Base-by-base conservation (phyloP, 1,140 invertebrate genomes). In the Drosophila tsacasi region DNA sequence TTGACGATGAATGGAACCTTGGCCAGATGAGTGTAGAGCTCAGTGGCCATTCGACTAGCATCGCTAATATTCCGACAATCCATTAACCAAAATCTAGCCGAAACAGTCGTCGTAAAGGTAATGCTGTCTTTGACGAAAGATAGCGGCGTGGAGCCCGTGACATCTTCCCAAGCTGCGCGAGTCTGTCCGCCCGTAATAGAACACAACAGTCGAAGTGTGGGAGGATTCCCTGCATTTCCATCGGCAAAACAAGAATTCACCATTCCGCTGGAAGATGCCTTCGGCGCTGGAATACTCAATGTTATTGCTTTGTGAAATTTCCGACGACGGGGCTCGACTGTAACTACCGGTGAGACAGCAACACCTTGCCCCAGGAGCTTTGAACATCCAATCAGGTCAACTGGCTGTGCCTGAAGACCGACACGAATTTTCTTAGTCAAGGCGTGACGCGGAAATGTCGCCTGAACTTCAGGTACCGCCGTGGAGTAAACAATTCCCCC, bases 261-360 rank as follows among this genome's bases (percentile, higher is more conserved):
- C 98, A 99, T 99, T 30, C 98, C 97, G 91, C 98, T 97, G 50
- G 97, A 97, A 60, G 97, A 97, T 17, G 98, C 97, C 92, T 98
- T 96, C 2, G 99, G 99, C 19, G 99, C 96, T 2, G 99, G 99
- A 94, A 99, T 98, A 55, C 98, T 99, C 59, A 99, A 94, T 23
- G 98, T 99, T 57, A 99, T 99, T 0, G 98, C 97, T 93, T 99
- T 99, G 93, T 99, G 99, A 95, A 99, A 99, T 94, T 99, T 99
- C 55, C 99, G 94, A 77, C 99, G 94, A 60, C 99, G 94, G 5
- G 99, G 99, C 94, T 99, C 99, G 52, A 99, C 98, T 0, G 99
- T 99, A 10, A 99, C 99, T 25, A 99, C 99, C 0, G 99, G 99
- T 47, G 98, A 99, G 3, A 99, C 99, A 5, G 98, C 98, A 5